Evolutionary conservation across 2,888 invertebrate genomes (phyloP), one percentile per base, ranked within the genome.

Genomic region (Apoda limacodes): DNA sequence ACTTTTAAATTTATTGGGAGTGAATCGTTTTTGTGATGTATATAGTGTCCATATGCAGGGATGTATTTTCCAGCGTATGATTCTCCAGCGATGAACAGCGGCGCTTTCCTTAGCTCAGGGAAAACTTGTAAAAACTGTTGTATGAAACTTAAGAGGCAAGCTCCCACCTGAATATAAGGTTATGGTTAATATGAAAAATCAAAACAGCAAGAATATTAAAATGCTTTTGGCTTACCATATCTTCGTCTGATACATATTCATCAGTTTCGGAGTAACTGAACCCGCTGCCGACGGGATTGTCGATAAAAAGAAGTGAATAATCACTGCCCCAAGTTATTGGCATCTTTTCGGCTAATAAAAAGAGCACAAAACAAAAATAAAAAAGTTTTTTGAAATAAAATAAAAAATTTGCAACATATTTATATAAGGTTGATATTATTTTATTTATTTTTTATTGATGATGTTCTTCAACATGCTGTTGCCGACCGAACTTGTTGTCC

Each of bases 281-380:
- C 1, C 88, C 88, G 22, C 75, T 66, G 1, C 86, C 86, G 1
- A 85, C 87, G 3, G 88, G 88, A 40, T 85, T 87, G 44, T 88
- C 88, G 34, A 88, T 83, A 51, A 83, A 88, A 21, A 88, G 64
- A 25, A 88, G 54, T 40, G 85, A 83, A 46, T 82, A 74, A 12
- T 82, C 69, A 4, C 76, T 49, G 13, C 83, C 83, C 87, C 87
- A 88, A 14, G n/a, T n/a, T n/a, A n/a, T n/a, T n/a, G n/a, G n/a
- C n/a, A n/a, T n/a, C n/a, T n/a, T n/a, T n/a, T n/a, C n/a, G n/a
- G n/a, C n/a, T n/a, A n/a, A n/a, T n/a, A n/a, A n/a, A n/a, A n/a
- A n/a, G n/a, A n/a, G n/a, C n/a, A n/a, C n/a, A n/a, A n/a, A n/a
- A n/a, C n/a, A n/a, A n/a, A n/a, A n/a, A n/a, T n/a, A n/a, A n/a